These are phyloP conservation scores for Sclerurus mexicanus DNA, from an alignment of 2,113 vertebrate species.

Conservation along the genomic window DNA sequence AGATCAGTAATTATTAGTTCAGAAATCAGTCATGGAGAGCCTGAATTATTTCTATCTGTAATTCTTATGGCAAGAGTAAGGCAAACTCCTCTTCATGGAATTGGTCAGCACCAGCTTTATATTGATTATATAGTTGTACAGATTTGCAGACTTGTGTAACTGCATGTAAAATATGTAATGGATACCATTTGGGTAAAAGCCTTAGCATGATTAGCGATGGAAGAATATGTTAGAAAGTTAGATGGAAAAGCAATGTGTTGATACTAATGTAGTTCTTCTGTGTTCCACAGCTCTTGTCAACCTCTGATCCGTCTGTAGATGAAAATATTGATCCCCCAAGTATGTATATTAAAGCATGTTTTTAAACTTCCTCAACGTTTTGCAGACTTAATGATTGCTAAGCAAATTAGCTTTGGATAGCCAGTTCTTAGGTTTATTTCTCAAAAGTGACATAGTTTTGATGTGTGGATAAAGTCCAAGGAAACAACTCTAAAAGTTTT, in stretches of 20 bases:
- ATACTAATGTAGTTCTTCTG: neutral
- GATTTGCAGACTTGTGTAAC: neutral
- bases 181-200: neutral
- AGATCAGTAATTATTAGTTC: neutral
- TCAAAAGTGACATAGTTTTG: neutral
- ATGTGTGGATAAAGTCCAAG: neutral
- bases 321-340: slow-evolving; percentile 90
- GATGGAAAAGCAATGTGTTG: neutral
- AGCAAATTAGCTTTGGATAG: neutral
- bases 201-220: neutral
- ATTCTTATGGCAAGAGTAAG: neutral
- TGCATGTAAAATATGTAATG: neutral
- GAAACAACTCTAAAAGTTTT: neutral
- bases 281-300: slow-evolving; percentile 84
- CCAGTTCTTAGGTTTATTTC: neutral
- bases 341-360: slow-evolving; percentile 67
- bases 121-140: neutral
- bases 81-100: neutral
- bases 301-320: slow-evolving; percentile 82
- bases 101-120: neutral
- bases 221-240: neutral
- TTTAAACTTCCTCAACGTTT: neutral
- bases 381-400: neutral
- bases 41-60: neutral
- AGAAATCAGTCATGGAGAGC: neutral